Conservation (phyloP, 2,797 vertebrate genomes). For the Clarias platycephalus region DNA sequence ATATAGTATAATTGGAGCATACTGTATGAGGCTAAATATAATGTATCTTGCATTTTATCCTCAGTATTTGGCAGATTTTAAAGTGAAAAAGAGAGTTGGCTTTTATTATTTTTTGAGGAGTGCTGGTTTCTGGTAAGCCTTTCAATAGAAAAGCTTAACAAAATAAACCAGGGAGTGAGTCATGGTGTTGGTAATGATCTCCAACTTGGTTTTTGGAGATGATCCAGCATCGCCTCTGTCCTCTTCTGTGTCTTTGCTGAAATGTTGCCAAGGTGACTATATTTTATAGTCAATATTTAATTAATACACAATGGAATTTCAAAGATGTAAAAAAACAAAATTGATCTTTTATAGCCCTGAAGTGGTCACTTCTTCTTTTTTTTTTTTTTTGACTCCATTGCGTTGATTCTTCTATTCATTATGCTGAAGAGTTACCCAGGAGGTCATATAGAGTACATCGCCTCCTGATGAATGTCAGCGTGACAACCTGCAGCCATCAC, state of each 20-base stretch:
- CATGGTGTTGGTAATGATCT: conserved; percentile 10
- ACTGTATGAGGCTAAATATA: background rate
- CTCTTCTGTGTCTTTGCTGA: background rate
- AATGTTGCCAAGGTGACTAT: background rate
- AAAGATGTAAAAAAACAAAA: background rate
- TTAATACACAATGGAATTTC: background rate
- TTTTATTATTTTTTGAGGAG: background rate
- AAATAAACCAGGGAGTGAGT: background rate
- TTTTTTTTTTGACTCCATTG: background rate
- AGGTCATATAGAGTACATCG: background rate
- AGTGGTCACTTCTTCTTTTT: background rate
- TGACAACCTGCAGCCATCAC: background rate
- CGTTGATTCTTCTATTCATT: background rate
- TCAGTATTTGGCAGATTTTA: background rate
- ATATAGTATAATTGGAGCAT: background rate
- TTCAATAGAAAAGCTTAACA: background rate
- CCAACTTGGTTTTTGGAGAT: background rate
- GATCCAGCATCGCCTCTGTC: background rate
- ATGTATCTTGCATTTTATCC: background rate
- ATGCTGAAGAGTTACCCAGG: background rate
- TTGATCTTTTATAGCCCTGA: background rate
- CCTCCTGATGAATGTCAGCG: background rate
- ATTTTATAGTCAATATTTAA: background rate
- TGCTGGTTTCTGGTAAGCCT: background rate
- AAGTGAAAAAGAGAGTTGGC: background rate